Conservation (phyloP, 2,797 vertebrate species). For the Galago senegalensis region DNA sequence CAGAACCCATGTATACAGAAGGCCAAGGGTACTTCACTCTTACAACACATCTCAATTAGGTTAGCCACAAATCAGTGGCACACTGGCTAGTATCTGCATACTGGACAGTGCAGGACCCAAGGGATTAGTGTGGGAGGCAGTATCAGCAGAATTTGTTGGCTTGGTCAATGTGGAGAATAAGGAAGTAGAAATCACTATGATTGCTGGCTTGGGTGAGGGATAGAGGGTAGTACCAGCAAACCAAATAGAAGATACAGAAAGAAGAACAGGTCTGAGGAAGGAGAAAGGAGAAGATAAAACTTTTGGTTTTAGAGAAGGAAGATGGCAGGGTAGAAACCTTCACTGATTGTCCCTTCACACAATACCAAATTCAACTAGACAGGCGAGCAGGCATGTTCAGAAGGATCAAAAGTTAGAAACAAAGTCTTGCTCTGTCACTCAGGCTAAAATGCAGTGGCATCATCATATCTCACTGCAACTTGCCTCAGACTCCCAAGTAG, state of each 20-base stretch:
- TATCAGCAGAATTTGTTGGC: neutral
- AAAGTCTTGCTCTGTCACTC: neutral
- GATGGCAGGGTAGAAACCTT: neutral
- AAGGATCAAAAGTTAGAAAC: neutral
- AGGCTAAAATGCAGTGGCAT: neutral
- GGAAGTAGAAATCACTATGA: slow-evolving; percentile 12
- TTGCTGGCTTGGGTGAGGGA: neutral
- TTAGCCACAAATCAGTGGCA: neutral
- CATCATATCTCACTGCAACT: neutral
- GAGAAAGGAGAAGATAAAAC: neutral
- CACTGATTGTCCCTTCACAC: neutral
- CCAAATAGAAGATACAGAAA: neutral
- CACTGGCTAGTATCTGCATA: neutral
- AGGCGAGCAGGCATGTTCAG: neutral
- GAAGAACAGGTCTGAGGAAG: neutral
- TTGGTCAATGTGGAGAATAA: neutral
- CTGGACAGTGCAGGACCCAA: neutral
- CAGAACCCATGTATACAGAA: neutral
- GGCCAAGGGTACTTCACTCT: neutral
- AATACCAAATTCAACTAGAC: neutral
- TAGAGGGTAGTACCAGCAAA: neutral
- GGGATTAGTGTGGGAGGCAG: neutral
- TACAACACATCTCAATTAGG: neutral
- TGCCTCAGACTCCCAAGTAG: neutral
- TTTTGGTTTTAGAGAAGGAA: neutral